Conservation (phyloP, 2,888 invertebrate genomes). For the Andrena marginata region DNA sequence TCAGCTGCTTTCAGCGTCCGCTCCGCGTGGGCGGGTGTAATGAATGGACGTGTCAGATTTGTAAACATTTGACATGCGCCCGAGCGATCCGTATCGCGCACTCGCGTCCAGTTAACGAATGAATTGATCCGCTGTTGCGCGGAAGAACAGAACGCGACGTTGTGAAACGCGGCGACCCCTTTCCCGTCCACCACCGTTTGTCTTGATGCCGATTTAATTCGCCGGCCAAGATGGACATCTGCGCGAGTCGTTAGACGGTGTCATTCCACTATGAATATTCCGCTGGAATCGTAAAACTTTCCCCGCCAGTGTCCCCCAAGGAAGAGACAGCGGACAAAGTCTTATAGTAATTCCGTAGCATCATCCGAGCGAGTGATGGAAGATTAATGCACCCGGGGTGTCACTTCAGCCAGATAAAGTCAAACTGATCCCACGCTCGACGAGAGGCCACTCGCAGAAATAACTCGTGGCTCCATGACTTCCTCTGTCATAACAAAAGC, state of each 20-base stretch:
- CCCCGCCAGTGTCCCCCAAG: background rate
- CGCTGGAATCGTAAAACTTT: background rate
- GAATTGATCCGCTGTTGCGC: conserved; percentile 13
- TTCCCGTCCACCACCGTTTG: background rate
- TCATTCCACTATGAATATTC: no score
- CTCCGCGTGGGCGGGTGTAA: conserved; percentile 21
- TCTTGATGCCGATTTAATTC: conserved; percentile 1
- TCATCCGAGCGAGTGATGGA: background rate
- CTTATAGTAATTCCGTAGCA: no score
- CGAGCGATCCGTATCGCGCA: conserved; percentile 17
- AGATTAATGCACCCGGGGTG: background rate
- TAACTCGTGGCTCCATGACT: background rate
- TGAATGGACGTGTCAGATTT: conserved; percentile 41
- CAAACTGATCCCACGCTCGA: conserved; percentile 8
- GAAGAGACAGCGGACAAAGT: no score
- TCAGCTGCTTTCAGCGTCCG: conserved; percentile 1
- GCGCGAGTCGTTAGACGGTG: background rate
- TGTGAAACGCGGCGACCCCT: background rate
- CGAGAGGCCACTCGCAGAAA: background rate
- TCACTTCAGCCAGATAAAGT: background rate
- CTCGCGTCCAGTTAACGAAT: background rate
- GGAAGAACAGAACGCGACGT: background rate
- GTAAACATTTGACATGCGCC: conserved; percentile 40
- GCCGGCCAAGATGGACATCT: background rate
- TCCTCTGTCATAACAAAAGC: background rate